phyloP scores from a whole-genome alignment of 2,113 vertebrate genomes.

The Ictalurus furcatus region DNA sequence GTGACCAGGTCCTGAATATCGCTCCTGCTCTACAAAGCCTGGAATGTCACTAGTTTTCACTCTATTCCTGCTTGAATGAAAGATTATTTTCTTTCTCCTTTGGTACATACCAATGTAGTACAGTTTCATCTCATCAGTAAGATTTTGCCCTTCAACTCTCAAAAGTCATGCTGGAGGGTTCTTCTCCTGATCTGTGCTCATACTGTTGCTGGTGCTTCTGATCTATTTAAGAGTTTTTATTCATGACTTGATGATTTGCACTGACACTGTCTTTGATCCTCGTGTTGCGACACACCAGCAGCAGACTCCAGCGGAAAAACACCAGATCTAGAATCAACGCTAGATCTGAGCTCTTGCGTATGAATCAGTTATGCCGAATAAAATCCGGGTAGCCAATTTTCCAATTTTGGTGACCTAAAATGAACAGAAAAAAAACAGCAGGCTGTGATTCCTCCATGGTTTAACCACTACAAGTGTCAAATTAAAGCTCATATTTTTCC shows the following conservation, averaged over 20 bases:
- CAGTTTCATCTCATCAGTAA: not conserved
- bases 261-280: not conserved
- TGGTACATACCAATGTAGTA: not conserved
- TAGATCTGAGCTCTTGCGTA: not conserved
- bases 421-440: not conserved
- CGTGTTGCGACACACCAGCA: not conserved
- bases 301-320: not conserved
- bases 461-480: not conserved
- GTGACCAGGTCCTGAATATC: not conserved
- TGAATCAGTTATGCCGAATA: not conserved
- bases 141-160: not conserved
- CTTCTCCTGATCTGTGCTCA: not conserved
- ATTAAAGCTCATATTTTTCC: not conserved
- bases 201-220: not conserved
- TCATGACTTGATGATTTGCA: not conserved
- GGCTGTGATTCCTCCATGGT: not conserved
- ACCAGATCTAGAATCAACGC: not conserved
- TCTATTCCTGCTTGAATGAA: not conserved
- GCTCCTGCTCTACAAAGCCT: not conserved
- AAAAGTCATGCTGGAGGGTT: not conserved
- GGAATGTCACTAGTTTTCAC: not conserved
- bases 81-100: not conserved
- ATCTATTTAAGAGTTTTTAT: not conserved
- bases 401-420: not conserved
- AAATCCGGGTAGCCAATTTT: not conserved